These are phyloP conservation scores for Oscheius sp. DNA, from an alignment of 2,888 invertebrate species.

Conservation along the genomic window DNA sequence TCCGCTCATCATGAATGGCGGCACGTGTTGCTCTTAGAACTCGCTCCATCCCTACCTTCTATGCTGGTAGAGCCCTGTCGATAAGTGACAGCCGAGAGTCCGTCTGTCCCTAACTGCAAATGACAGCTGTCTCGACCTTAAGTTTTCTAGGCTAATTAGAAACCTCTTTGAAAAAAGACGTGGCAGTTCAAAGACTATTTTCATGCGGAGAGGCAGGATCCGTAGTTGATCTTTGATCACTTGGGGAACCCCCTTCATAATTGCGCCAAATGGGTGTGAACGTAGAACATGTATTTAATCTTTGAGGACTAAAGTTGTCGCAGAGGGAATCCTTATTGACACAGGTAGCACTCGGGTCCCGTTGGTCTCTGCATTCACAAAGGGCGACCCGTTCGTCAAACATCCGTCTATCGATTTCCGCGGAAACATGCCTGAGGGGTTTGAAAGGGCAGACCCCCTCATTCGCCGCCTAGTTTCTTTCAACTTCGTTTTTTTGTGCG, in stretches of 20 bases:
- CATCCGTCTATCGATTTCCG: constrained; percentile 30
- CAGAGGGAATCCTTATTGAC: constrained; percentile 25
- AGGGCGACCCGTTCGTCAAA: constrained; percentile 31
- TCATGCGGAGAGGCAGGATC: not conserved
- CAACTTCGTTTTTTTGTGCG: constrained; percentile 17
- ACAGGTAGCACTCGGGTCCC: constrained; percentile 28
- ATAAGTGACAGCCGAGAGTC: constrained; percentile 21
- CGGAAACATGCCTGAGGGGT: constrained; percentile 31
- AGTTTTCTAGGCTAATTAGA: constrained; percentile 2
- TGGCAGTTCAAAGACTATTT: not conserved
- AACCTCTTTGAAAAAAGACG: not conserved
- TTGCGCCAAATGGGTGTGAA: constrained; percentile 15
- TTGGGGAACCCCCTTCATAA: constrained; percentile 22
- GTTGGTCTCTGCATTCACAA: constrained; percentile 30
- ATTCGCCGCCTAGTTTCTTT: constrained; percentile 18
- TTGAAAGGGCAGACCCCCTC: constrained; percentile 31
- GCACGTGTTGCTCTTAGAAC: too few relatives aligned
- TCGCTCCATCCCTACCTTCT: not conserved
- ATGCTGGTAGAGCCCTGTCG: not conserved
- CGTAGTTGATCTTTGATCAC: not conserved
- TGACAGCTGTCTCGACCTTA: constrained; percentile 13
- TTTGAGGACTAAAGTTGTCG: constrained; percentile 23
- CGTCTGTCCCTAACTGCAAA: constrained; percentile 14
- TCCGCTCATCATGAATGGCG: not conserved
- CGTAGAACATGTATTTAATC: constrained; percentile 1